Percentiles rank a stretch among this genome's conserved stretches.
phyloP scores from a whole-genome alignment of 2,113 vertebrate species.

The Emydocephalus ijimae region DNA sequence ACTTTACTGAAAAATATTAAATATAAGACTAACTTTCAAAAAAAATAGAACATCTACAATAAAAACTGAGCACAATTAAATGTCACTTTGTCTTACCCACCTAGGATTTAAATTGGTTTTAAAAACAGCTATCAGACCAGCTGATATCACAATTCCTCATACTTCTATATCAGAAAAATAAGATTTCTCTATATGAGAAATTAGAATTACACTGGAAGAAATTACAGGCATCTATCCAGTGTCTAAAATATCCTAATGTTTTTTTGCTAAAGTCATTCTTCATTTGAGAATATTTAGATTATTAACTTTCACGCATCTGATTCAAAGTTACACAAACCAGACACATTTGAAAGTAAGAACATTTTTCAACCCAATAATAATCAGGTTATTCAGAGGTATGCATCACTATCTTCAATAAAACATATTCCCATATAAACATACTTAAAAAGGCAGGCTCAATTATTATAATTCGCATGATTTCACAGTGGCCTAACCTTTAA shows the following conservation, averaged over 20 bases:
- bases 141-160: constrained; percentile 10
- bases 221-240: neutral
- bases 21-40: neutral
- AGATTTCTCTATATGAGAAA: constrained; percentile 19
- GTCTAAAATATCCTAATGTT: neutral
- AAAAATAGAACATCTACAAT: constrained; percentile 26
- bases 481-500: constrained; percentile 26
- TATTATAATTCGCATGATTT: constrained; percentile 28
- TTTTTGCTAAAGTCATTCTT: neutral
- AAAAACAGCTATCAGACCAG: constrained; percentile 36
- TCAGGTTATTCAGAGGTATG: neutral
- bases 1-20: constrained; percentile 33
- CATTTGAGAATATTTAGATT: constrained; percentile 25
- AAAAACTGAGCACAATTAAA: constrained; percentile 28
- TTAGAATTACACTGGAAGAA: neutral
- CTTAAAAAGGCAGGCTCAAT: neutral
- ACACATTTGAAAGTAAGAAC: constrained; percentile 45
- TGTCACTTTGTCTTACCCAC: constrained; percentile 20
- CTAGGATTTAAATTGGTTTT: constrained; percentile 6
- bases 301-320: constrained; percentile 59
- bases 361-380: constrained; percentile 46
- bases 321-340: constrained; percentile 69
- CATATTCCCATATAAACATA: neutral
- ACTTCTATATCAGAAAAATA: neutral
- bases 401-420: neutral